phyloP scores from a whole-genome alignment of 2,113 vertebrate species.

The Columba livia region DNA sequence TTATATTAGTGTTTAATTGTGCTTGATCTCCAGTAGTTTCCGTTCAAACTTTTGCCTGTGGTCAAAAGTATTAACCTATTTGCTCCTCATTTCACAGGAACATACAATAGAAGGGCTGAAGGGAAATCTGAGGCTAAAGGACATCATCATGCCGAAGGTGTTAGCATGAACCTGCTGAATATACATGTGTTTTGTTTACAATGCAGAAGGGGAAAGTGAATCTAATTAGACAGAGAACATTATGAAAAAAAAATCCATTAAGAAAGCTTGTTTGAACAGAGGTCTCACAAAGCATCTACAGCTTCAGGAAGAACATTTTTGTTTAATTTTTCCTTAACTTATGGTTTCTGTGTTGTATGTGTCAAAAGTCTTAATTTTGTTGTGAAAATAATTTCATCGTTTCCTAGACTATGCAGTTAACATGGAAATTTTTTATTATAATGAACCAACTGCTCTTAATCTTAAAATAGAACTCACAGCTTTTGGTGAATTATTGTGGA shows the following conservation, averaged over 20 bases:
- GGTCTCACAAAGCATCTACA: neutral
- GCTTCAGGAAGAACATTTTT: neutral
- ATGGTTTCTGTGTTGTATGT: neutral
- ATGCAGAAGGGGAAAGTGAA: neutral
- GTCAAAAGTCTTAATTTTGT: neutral
- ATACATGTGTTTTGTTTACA: constrained; percentile 2
- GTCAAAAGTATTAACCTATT: neutral
- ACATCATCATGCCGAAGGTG: neutral
- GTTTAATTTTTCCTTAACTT: neutral
- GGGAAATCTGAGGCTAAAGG: neutral
- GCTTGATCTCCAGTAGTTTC: neutral
- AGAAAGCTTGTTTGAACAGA: neutral
- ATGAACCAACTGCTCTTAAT: neutral
- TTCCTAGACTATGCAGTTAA: neutral
- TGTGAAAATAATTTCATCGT: neutral
- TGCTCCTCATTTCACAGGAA: neutral
- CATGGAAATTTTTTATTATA: neutral
- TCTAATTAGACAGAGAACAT: neutral
- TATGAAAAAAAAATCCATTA: neutral
- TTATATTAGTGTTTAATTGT: neutral
- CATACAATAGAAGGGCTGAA: neutral
- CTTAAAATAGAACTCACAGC: neutral
- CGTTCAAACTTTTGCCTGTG: neutral
- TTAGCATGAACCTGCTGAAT: neutral
- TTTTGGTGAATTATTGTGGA: neutral